Evolutionary conservation across 2,888 invertebrate species (phyloP).

Genomic region (Pseudococcus jackbeardsleyi): DNA sequence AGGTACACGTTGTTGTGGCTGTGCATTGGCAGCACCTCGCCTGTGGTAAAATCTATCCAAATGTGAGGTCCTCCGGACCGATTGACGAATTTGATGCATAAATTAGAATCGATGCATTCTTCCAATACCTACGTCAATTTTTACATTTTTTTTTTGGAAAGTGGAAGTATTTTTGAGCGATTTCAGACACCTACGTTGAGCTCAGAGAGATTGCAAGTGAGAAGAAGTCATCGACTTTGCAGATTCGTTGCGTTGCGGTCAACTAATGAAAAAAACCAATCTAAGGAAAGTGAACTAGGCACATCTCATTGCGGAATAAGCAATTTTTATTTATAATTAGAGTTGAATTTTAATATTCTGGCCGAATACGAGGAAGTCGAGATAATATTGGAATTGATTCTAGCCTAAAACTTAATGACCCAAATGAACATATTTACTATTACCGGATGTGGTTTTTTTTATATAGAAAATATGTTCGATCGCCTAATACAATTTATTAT

Average conservation of each 20-base stretch:
- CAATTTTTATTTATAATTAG: not conserved
- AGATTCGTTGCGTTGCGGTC: not conserved
- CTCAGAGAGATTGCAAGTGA: not conserved
- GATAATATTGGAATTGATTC: not conserved
- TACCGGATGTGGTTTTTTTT: not conserved
- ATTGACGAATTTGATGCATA: conserved; percentile 34
- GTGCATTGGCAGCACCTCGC: not conserved
- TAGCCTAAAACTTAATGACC: not conserved
- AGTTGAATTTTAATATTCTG: not conserved
- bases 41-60: conserved; percentile 11
- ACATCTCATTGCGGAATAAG: not conserved
- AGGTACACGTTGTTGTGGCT: not conserved
- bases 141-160: not conserved
- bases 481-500: conserved; percentile 15
- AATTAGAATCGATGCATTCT: not conserved
- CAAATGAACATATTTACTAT: conserved; percentile 6
- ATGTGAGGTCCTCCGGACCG: not conserved
- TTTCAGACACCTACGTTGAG: not conserved
- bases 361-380: not conserved
- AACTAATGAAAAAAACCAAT: not conserved
- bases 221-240: not conserved
- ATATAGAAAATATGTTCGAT: not conserved
- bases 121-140: not conserved
- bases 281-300: not conserved
- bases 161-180: not conserved